phyloP scores from a whole-genome alignment of 2,888 invertebrate species.

The Trichogramma dendrolimi region DNA sequence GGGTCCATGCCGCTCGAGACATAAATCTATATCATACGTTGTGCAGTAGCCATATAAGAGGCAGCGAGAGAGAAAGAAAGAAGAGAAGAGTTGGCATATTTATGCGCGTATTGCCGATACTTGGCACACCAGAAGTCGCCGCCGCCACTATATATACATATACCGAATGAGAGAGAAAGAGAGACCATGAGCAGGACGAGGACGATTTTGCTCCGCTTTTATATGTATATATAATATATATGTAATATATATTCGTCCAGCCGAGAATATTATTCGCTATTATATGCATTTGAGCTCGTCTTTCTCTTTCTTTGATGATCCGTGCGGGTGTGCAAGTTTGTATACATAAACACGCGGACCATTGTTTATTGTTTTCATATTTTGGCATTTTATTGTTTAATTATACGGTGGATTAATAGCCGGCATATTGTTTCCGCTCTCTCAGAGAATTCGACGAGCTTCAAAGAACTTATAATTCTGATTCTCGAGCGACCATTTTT shows the following conservation, averaged over 20 bases:
- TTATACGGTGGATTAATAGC: slow-evolving; percentile 25
- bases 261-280: background rate
- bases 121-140: slow-evolving; percentile 16
- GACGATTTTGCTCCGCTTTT: no score
- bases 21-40: slow-evolving; percentile 45
- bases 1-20: slow-evolving; percentile 30
- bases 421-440: slow-evolving; percentile 20
- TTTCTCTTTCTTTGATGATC: no score
- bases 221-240: background rate
- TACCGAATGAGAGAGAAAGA: background rate
- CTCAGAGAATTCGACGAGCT: no score
- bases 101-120: slow-evolving; percentile 28
- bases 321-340: no score
- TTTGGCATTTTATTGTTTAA: slow-evolving; percentile 30
- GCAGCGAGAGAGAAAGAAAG: slow-evolving; percentile 2
- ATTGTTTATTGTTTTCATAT: slow-evolving; percentile 30
- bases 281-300: no score
- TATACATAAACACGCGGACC: background rate
- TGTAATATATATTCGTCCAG: background rate
- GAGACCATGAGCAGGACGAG: background rate
- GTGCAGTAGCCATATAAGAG: slow-evolving; percentile 9
- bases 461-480: no score
- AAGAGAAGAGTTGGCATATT: slow-evolving; percentile 24
- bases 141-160: background rate
- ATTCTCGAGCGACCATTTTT: no score